Base-by-base conservation (phyloP, 2,888 invertebrate genomes). In the Lasioglossum leucozonium region DNA sequence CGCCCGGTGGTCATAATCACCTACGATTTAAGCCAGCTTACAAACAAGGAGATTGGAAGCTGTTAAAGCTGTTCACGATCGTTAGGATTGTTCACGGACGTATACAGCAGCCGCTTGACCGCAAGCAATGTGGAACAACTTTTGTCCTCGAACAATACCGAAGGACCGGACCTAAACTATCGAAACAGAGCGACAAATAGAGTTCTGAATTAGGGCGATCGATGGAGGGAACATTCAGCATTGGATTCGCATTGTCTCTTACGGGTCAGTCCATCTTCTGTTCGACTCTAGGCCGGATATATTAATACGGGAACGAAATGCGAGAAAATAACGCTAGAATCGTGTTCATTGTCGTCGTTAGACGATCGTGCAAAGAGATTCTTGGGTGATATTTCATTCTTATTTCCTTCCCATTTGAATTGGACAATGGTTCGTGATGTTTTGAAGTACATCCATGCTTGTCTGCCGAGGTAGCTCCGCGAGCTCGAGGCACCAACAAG, bases 81-180 rank as follows among this genome's bases (percentile, higher is more conserved):
- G 73, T 62, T 34, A 22, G 26, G 42, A 55, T 62, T 47, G 71
- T 40, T 71, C 22, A 62, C 55, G 22, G 30, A 18, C 58, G 30
- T 40, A 37, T 40, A 47, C 13, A 76, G 34, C 22, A 26, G 8
- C 26, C n/a, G 67, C 42, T 67, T 76, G 44, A 83, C 65, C 40
- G 37, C 40, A 55, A 65, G 37, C 71, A 51, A 51, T 34, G 51
- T 30, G 65, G 55, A 22, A 16, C 26, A 69, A 69, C 55, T 51
- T 82, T 82, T 76, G 55, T 67, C 30, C 47, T n/a, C 18, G 30
- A 69, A 69, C 84, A 77, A 73, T 73, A n/a, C 34, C n/a, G 40
- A 3, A 26, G 44, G 34, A 30, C 42, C 22, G 8, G 34, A 10
- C 11, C 77, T 26, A 37, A 47, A 67, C 42, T 47, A 77, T 51